Percentiles rank a stretch among this genome's conserved stretches.
Evolutionary conservation across 2,888 invertebrate species (phyloP).

Genomic region (Panzeria rudis): DNA sequence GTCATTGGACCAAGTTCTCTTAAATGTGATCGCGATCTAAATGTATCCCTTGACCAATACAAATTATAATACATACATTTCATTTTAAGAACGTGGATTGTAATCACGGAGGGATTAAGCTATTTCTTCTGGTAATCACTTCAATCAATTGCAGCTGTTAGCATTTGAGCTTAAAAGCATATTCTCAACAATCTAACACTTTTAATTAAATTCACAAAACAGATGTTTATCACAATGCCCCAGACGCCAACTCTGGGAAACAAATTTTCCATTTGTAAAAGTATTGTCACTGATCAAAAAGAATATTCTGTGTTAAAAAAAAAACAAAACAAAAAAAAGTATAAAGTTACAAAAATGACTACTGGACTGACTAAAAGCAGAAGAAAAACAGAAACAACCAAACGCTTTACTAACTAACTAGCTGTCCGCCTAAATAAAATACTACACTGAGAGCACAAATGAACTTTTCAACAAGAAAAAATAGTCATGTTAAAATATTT

Average conservation of each 20-base stretch:
- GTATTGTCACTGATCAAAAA: not conserved
- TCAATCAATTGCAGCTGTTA: not conserved
- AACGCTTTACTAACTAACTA: not conserved
- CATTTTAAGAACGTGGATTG: too few species aligned
- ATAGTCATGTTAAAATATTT: conserved; percentile 70
- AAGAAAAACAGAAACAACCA: not conserved
- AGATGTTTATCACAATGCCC: conserved; percentile 18
- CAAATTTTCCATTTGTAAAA: not conserved
- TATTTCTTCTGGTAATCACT: not conserved
- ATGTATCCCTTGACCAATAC: too few species aligned
- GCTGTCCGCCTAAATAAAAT: not conserved
- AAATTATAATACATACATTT: too few species aligned
- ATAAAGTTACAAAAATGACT: conserved; percentile 45
- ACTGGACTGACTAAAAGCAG: conserved; percentile 12
- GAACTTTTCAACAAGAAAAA: conserved; percentile 10
- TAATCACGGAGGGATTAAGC: not conserved
- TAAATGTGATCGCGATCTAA: too few species aligned
- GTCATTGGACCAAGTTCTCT: too few species aligned
- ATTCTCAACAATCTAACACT: not conserved
- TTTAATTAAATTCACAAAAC: not conserved
- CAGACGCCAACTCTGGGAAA: conserved; percentile 48
- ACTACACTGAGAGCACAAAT: not conserved
- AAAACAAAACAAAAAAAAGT: conserved; percentile 20
- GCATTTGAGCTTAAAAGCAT: not conserved
- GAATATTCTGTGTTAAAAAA: not conserved